Evolutionary conservation across 2,113 vertebrate species (phyloP), one percentile per base, ranked within the genome.

Genomic region (Oreochromis aureus): DNA sequence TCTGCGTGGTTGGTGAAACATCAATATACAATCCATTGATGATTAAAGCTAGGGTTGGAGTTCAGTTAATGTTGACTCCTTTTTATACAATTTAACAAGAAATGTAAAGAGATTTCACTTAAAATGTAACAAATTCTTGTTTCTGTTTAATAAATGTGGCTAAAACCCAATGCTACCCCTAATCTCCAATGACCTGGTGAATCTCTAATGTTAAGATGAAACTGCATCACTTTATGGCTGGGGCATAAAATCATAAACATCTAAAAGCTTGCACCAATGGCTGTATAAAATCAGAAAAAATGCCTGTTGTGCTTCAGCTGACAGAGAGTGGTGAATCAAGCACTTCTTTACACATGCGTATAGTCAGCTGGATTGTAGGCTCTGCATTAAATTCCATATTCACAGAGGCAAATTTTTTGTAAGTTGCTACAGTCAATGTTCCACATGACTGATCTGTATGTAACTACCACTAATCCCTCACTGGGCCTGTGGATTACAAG

Each of bases 381-480:
- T 79, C 44, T 83, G 76, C 61, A 84, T 89, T 51, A 80, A 91
- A 85, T 85, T 83, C 44, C 73, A 83, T 22, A 69, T 89, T 79
- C 44, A 89, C 48, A 73, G 30, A 84, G 51, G 32, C 59, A 34
- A 27, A 78, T 27, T 51, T 73, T 73, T 59, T 79, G 76, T 78
- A 6, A 10, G 61, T 48, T 4, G 41, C 84, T 91, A 78, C 78
- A 86, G 82, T 87, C 85, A 66, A 12, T 85, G 92, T 93, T 91
- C 83, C 86, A 82, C 92, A 86, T 86, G 90, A 84, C 80, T 76
- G 90, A 90, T 89, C 91, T 86, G 81, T 82, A 83, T 90, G 91
- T 92, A 90, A 90, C 92, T 55, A 81, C 71, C 1, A 19, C 83
- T 93, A 93, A 93, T 93, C 91, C 91, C 88, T 90, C 71, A 34